Percentiles rank a stretch among this genome's conserved stretches.
Conservation (phyloP, 2,797 vertebrate species). For the Fratercula arctica region DNA sequence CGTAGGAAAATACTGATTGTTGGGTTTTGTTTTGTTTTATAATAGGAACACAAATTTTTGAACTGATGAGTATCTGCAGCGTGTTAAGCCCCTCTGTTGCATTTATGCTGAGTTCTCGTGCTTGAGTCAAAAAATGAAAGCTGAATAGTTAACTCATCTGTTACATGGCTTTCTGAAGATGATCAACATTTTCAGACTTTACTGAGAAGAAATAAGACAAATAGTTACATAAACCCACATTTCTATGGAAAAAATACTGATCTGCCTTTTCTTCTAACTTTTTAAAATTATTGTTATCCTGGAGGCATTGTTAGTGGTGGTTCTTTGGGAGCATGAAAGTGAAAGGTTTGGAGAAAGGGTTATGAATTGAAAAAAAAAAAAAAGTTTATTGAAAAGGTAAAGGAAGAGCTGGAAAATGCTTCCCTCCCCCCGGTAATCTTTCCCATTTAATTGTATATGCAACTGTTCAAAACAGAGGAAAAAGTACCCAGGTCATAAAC, state of each 20-base stretch:
- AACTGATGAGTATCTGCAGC: not conserved
- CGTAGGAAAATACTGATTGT: not conserved
- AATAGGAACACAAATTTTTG: not conserved
- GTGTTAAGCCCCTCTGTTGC: not conserved
- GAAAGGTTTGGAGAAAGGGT: not conserved
- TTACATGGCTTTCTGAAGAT: not conserved
- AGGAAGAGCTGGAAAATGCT: not conserved
- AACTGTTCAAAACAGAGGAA: not conserved
- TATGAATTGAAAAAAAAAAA: not conserved
- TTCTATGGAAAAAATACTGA: not conserved
- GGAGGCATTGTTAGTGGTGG: not conserved
- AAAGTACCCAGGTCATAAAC: not conserved
- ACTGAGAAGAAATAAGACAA: not conserved
- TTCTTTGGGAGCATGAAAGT: not conserved
- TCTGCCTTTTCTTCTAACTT: not conserved
- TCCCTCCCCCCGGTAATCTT: not conserved
- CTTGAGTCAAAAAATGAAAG: not conserved
- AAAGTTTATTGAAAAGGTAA: not conserved
- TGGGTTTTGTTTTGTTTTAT: not conserved
- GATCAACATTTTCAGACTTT: not conserved
- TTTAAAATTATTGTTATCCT: not conserved
- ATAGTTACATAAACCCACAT: not conserved
- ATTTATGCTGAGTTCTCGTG: not conserved
- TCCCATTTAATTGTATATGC: not conserved
- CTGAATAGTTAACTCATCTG: not conserved